A percentile compares a stretch with the other conserved stretches of the same genome.
These are phyloP conservation scores for Stenopsyche tienmushanensis DNA, from an alignment of 1,140 invertebrate species.

Conservation along the genomic window DNA sequence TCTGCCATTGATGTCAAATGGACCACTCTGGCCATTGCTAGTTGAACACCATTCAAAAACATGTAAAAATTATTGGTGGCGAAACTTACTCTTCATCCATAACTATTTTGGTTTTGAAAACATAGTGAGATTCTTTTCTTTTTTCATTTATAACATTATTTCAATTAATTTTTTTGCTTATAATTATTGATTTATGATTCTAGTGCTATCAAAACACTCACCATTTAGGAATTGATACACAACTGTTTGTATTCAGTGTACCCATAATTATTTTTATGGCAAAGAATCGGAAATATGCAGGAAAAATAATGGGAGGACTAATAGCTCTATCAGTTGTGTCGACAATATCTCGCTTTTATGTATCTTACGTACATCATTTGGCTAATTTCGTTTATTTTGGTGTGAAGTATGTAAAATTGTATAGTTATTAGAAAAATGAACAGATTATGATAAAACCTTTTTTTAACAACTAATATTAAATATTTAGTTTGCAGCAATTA, in stretches of 20 bases:
- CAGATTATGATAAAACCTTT: too few species aligned
- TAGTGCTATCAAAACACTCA: slow-evolving; percentile 72
- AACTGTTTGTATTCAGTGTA: slow-evolving; percentile 73
- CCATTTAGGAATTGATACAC: slow-evolving; percentile 81
- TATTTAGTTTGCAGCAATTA: slow-evolving; percentile 65
- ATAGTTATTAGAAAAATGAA: too few species aligned
- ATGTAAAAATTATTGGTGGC: slow-evolving; percentile 64
- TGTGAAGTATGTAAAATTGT: slow-evolving; percentile 60
- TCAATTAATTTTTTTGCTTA: background rate
- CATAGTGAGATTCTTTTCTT: slow-evolving; percentile 53
- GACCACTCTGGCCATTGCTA: slow-evolving; percentile 67
- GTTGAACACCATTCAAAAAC: slow-evolving; percentile 63
- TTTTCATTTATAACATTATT: background rate
- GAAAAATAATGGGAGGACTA: slow-evolving; percentile 54
- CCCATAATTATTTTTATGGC: slow-evolving; percentile 63
- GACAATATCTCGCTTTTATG: slow-evolving; percentile 61
- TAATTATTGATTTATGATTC: slow-evolving; percentile 42
- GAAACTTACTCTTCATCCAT: slow-evolving; percentile 64
- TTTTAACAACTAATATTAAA: too few species aligned
- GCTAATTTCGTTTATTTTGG: slow-evolving; percentile 68
- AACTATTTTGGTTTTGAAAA: slow-evolving; percentile 68
- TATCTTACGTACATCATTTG: slow-evolving; percentile 59
- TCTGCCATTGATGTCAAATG: slow-evolving; percentile 61
- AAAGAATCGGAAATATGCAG: slow-evolving; percentile 56
- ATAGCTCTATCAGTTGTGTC: slow-evolving; percentile 55